Evolutionary conservation across 1,140 invertebrate species (phyloP).

Genomic region (Coptotermes formosanus): DNA sequence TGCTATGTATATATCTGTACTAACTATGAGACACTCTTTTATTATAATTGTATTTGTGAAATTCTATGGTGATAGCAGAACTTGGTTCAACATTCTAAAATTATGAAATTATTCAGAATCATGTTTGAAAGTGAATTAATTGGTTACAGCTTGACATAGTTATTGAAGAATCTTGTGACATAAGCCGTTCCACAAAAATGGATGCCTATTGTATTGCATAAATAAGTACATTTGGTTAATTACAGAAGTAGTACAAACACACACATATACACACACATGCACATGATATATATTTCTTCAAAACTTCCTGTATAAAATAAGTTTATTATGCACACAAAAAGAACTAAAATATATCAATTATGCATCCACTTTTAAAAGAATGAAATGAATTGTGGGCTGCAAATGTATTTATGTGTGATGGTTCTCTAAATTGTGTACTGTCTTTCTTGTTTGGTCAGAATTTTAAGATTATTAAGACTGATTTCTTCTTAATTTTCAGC

Average conservation of each 20-base stretch:
- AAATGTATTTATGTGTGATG: neutral
- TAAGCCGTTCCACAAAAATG: neutral
- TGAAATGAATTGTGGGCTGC: neutral
- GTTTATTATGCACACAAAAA: neutral
- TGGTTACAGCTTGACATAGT: neutral
- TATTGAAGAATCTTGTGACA: neutral
- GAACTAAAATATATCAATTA: neutral
- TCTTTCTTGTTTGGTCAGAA: neutral
- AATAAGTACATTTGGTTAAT: neutral
- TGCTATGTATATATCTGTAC: slow-evolving; percentile 24
- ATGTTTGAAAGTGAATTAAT: neutral
- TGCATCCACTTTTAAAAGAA: neutral
- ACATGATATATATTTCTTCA: neutral
- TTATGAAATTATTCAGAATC: neutral
- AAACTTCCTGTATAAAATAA: neutral
- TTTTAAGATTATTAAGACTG: slow-evolving; percentile 3
- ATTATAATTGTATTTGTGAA: slow-evolving; percentile 9
- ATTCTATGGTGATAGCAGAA: neutral
- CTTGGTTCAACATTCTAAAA: neutral
- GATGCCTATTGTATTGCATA: neutral
- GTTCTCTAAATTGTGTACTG: neutral
- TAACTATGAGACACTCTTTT: neutral
- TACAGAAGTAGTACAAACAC: neutral
- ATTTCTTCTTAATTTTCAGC: neutral
- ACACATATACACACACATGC: neutral